Conservation (phyloP, 2,113 vertebrate genomes). For the Neodon shergylaensis region DNA sequence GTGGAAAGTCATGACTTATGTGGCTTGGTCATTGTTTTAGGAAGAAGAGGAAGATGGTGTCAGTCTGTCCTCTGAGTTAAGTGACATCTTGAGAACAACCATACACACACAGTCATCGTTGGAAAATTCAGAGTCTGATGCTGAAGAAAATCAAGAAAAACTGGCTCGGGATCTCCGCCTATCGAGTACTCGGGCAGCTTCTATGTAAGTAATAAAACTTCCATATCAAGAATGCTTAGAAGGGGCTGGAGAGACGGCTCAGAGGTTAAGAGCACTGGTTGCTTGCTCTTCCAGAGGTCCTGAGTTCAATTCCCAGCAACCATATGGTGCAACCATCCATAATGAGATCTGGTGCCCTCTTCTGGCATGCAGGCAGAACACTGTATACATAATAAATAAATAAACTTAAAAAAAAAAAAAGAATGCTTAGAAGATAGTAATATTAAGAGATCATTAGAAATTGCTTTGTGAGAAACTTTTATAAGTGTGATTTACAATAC, state of each 20-base stretch:
- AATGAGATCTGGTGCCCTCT: no score
- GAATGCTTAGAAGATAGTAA: conserved; percentile 17
- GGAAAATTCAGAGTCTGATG: conserved; percentile 87
- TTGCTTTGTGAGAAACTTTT: not conserved
- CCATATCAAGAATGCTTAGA: not conserved
- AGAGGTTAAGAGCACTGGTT: no score
- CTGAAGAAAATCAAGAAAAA: conserved; percentile 92
- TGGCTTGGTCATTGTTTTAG: conserved; percentile 72
- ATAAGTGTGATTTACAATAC: not conserved
- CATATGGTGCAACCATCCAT: no score
- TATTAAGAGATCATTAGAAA: not conserved
- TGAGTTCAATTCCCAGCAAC: no score
- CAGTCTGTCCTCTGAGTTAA: conserved; percentile 89
- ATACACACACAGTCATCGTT: conserved; percentile 82
- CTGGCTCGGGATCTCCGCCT: conserved; percentile 93
- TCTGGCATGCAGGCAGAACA: no score
- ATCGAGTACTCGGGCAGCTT: conserved; percentile 95
- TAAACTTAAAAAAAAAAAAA: no score
- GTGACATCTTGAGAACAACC: conserved; percentile 89
- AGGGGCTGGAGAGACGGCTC: no score
- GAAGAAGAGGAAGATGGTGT: conserved; percentile 91
- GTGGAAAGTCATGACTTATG: conserved; percentile 12
- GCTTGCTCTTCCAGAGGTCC: no score
- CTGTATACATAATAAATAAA: no score
- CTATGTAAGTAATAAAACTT: conserved; percentile 88